phyloP scores from a whole-genome alignment of 37 sponge, comb jelly and placozoan genomes.

The Petrosia ficiformis region DNA sequence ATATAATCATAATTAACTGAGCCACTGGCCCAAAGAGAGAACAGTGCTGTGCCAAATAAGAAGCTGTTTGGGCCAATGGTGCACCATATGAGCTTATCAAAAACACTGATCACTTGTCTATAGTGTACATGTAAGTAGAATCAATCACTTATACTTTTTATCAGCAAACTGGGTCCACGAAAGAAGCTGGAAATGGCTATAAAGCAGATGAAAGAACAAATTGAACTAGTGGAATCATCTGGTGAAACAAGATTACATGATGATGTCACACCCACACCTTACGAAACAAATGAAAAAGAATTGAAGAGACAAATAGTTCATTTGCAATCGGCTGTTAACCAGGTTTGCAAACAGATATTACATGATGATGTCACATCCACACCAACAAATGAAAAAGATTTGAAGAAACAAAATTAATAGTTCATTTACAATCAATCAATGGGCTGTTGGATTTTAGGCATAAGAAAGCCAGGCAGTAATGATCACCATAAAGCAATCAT shows the following conservation, averaged over 20 bases:
- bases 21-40: too few species aligned
- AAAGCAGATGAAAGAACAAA: conserved; percentile 26
- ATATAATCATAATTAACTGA: too few species aligned
- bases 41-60: too few species aligned
- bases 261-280: not conserved
- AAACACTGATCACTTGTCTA: too few species aligned
- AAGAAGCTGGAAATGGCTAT: conserved; percentile 43
- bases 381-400: too few species aligned
- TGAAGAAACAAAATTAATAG: too few species aligned
- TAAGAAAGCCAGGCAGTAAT: not conserved
- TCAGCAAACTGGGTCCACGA: conserved; percentile 53
- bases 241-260: not conserved
- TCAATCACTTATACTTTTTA: too few species aligned
- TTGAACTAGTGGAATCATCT: not conserved
- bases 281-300: not conserved
- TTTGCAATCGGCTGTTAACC: not conserved
- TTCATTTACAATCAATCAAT: too few species aligned
- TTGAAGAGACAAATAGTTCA: not conserved
- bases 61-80: too few species aligned
- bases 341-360: not conserved
- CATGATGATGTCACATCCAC: not conserved
- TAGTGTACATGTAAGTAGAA: too few species aligned
- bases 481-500: not conserved
- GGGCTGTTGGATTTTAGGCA: too few species aligned
- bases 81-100: too few species aligned